These are phyloP conservation scores for Grantiella picta DNA, from an alignment of 2,113 vertebrate genomes.

Conservation along the genomic window DNA sequence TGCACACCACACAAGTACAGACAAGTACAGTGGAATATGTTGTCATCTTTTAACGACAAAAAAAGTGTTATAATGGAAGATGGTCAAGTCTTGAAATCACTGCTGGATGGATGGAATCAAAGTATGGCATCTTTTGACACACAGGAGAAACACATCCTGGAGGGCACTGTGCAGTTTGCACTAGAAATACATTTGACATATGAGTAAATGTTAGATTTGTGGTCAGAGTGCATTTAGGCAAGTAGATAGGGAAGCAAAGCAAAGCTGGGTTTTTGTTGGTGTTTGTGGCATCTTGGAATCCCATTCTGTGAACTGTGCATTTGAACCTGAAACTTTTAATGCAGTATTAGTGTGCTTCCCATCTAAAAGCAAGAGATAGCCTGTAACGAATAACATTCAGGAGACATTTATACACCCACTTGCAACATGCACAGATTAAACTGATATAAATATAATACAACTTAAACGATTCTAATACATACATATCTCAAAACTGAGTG, in stretches of 20 bases:
- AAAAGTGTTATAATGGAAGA: background rate
- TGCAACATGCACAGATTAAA: background rate
- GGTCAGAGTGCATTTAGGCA: background rate
- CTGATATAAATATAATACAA: background rate
- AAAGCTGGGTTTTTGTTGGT: background rate
- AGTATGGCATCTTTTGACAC: background rate
- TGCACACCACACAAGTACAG: background rate
- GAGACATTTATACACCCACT: background rate
- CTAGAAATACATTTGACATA: background rate
- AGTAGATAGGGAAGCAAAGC: background rate
- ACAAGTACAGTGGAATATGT: background rate
- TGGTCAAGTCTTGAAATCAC: background rate
- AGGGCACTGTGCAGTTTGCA: background rate
- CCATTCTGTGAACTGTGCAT: background rate
- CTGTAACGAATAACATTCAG: background rate
- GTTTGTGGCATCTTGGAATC: background rate
- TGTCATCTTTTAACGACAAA: background rate
- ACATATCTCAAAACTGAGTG: background rate
- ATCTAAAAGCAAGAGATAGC: background rate
- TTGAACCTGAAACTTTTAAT: background rate
- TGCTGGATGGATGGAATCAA: background rate
- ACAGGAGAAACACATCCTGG: background rate
- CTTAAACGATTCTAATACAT: background rate
- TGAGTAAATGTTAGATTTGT: background rate
- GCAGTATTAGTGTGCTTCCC: fast-evolving